Conservation (phyloP, 2,113 vertebrate genomes). For the Microtus ochrogaster region DNA sequence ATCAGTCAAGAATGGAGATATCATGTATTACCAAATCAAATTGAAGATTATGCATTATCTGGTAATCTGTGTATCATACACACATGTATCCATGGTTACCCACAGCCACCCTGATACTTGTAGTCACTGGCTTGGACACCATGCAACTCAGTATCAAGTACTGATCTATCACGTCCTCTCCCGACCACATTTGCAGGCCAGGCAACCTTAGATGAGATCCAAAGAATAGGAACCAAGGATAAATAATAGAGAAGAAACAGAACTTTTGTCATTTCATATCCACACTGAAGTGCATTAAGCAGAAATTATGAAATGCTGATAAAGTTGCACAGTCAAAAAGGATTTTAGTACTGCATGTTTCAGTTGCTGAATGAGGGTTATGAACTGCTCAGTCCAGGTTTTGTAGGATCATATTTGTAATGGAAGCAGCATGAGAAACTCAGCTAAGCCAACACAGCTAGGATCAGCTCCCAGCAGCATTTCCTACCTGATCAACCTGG, state of each 20-base stretch:
- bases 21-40: neutral
- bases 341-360: slow-evolving; percentile 95
- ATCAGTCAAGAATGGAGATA: slow-evolving; percentile 16
- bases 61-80: slow-evolving; percentile 88
- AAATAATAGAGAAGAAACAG: slow-evolving; percentile 88
- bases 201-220: slow-evolving; percentile 92
- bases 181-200: slow-evolving; percentile 90
- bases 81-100: slow-evolving; percentile 80
- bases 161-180: slow-evolving; percentile 90
- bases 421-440: slow-evolving; percentile 93
- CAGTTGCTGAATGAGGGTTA: slow-evolving; percentile 95
- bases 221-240: slow-evolving; percentile 90
- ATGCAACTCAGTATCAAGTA: slow-evolving; percentile 88
- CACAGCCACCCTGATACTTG: slow-evolving; percentile 86
- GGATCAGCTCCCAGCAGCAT: slow-evolving; percentile 90
- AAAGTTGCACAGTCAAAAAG: slow-evolving; percentile 88
- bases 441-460: slow-evolving; percentile 91
- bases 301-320: slow-evolving; percentile 91
- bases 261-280: slow-evolving; percentile 91
- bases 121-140: slow-evolving; percentile 81
- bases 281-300: slow-evolving; percentile 93
- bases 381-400: slow-evolving; percentile 92
- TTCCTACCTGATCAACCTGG: slow-evolving; percentile 99
- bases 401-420: slow-evolving; percentile 91
- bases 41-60: slow-evolving; percentile 87